Evolutionary conservation across 1,140 invertebrate genomes (phyloP), one percentile per base, ranked within the genome.

Genomic region (Magallana ariakensis): DNA sequence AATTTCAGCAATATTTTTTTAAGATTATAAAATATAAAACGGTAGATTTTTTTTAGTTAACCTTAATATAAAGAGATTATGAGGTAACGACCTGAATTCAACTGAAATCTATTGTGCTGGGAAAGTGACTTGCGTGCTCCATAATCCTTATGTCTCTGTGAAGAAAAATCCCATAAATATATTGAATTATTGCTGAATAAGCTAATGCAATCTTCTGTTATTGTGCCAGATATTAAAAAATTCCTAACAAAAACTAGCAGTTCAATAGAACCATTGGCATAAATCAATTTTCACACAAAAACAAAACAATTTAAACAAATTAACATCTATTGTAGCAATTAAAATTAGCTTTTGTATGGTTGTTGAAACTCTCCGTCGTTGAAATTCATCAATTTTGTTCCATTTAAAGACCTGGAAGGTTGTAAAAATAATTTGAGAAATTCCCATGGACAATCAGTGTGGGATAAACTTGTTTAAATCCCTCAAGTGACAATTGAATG

Each of bases 341-440:
- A 46, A 1, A 46, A 46, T 46, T 46, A 46, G 33, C 33, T 46
- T 46, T 75, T 33, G 66, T 75, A 75, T 26, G 33, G 22, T 46
- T 46, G 1, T 46, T 46, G 33, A 46, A 46, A 46, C 33, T 46
- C 22, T 75, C 33, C 13, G 66, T 26, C 26, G 66, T 13, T 26
- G 19, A 62, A 62, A 62, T 62, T n/a, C 10, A 26, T 19, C 26
- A 26, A 13, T 26, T 75, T 75, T 75, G 8, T 26, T 75, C 66
- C 66, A 75, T 75, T 75, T 75, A 75, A 75, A 75, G 66, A 75
- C 66, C 66, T 26, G 33, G 66, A 26, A 46, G 22, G 66, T 75
- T 75, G 19, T 33, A 75, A 75, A 75, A 33, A 75, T 75, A 26
- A 75, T 75, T 75, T 75, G 22, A 26, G 22, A 75, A 75, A 75